Base-by-base conservation (phyloP, 2,797 vertebrate genomes). In the Pipistrellus pipistrellus region DNA sequence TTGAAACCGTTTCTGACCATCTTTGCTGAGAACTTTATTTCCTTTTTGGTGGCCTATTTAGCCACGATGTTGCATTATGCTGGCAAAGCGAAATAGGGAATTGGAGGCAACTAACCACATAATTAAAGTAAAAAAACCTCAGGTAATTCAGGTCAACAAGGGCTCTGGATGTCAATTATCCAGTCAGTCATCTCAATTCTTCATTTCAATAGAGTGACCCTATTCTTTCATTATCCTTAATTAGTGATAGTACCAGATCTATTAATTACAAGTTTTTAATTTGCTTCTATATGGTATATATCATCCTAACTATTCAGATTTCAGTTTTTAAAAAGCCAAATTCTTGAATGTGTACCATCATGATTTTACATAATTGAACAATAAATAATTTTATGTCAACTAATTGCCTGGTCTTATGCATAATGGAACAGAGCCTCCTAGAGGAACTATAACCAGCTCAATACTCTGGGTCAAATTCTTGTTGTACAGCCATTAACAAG, bases 121-220 rank as follows among this genome's bases (percentile, higher is more conserved):
- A 73, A 95, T 88, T 96, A 97, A 96, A 95, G 59, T 51, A n/a
- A 71, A 96, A 96, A 96, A 96, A 90, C 35, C 81, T 96, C 55
- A 92, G 53, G 59, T 93, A 96, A 96, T 93, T 94, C 76, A 83
- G 78, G 87, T 95, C 95, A 96, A 69, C 6, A 44, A 86, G 75
- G 59, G 77, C 38, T 72, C 21, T 55, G 35, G 41, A 32, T 88
- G 38, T 95, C 90, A 95, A 72, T 95, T 96, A 95, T 91, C 84
- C 48, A 90, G 73, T 94, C 20, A 55, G 41, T 87, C 88, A 72
- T 82, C 55, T 92, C 77, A 68, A 81, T 59, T 89, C 23, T 92
- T 95, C 82, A 85, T 93, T 95, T 88, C 59, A 93, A 77, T 32
- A 92, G 48, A 71, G 48, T 90, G 55, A 91, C 15, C 44, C 53